A percentile compares a stretch with the other conserved stretches of the same genome.
Evolutionary conservation across 2,113 vertebrate genomes (phyloP).

Genomic region (Beaufortia kweichowensis): DNA sequence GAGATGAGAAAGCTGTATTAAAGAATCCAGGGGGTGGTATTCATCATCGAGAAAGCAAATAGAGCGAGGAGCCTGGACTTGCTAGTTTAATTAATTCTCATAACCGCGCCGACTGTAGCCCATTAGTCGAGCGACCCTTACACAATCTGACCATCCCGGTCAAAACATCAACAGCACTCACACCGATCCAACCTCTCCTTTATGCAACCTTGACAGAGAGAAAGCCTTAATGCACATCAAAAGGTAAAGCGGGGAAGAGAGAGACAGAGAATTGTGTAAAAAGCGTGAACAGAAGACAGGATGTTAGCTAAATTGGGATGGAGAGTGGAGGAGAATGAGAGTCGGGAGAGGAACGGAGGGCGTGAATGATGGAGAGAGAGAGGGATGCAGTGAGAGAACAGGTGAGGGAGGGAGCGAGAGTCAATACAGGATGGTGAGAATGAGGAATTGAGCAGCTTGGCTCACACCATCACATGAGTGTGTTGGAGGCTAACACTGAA

Average conservation of each 20-base stretch:
- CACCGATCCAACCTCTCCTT: neutral
- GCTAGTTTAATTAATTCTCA: conserved; percentile 49
- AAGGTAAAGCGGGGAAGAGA: neutral
- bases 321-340: conserved; percentile 1
- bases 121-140: conserved; percentile 48
- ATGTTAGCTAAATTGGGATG: conserved; percentile 12
- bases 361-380: neutral
- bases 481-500: conserved; percentile 23
- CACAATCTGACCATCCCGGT: neutral
- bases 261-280: conserved; percentile 6
- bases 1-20: neutral
- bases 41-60: neutral
- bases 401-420: neutral
- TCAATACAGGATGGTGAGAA: neutral
- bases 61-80: conserved; percentile 21
- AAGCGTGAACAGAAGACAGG: conserved; percentile 10
- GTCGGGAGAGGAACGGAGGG: neutral
- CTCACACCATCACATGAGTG: neutral
- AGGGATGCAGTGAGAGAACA: neutral
- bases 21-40: neutral
- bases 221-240: neutral
- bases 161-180: neutral
- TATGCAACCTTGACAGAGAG: conserved; percentile 23
- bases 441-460: neutral
- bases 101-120: conserved; percentile 36